Conservation (phyloP, 2,888 invertebrate species). For the Alviniconcha strummeri region DNA sequence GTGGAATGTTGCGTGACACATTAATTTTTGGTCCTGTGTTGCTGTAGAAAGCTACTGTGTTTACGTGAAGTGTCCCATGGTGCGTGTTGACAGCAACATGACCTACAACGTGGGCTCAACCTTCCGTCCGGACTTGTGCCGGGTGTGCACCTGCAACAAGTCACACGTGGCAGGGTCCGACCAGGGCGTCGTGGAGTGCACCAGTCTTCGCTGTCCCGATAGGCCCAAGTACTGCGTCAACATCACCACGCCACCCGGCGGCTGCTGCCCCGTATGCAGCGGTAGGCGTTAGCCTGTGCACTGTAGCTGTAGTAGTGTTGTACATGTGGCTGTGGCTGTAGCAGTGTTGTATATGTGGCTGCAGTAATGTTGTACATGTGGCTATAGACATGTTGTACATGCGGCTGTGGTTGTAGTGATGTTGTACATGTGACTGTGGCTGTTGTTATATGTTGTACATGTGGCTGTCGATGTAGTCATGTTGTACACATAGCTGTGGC, state of each 20-base stretch:
- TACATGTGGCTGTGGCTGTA: neutral
- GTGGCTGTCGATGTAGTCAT: too few species aligned
- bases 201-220: conserved; percentile 3
- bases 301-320: neutral
- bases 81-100: neutral
- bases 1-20: too few species aligned
- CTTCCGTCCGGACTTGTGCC: conserved; percentile 15
- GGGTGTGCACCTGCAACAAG: conserved; percentile 23
- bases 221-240: conserved; percentile 14
- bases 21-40: too few species aligned
- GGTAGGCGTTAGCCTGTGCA: neutral
- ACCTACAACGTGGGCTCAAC: neutral
- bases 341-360: neutral
- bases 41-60: too few species aligned
- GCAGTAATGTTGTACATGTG: neutral
- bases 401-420: neutral
- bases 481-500: too few species aligned
- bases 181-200: conserved; percentile 22
- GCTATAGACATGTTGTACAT: neutral
- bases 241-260: neutral
- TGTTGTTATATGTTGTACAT: too few species aligned
- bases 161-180: neutral
- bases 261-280: conserved; percentile 17
- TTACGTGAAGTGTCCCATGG: too few species aligned
- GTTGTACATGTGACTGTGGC: neutral